Evolutionary conservation across 2,113 vertebrate genomes (phyloP).

Genomic region (Hystrix brachyura): DNA sequence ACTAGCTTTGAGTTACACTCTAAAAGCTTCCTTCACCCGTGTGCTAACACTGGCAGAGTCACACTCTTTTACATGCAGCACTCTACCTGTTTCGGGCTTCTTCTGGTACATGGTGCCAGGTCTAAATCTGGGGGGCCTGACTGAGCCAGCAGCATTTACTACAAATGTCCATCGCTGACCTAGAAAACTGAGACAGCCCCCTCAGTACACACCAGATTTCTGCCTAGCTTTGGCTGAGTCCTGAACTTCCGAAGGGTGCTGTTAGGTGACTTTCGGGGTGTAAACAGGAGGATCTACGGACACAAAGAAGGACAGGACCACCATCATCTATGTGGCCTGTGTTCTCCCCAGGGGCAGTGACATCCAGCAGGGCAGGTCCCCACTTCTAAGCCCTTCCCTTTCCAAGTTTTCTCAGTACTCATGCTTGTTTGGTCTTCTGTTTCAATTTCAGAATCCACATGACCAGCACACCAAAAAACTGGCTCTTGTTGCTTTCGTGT

Average conservation of each 20-base stretch:
- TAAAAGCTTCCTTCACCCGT: not conserved
- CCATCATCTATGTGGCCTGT: not conserved
- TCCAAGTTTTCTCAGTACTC: not conserved
- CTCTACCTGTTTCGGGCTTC: not conserved
- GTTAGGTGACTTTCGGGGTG: not conserved
- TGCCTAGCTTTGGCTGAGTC: accelerated
- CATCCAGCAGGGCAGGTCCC: not conserved
- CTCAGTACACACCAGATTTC: accelerated
- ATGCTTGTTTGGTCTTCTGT: not conserved
- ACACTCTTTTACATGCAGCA: not conserved
- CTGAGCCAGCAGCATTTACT: not conserved
- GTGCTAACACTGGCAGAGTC: not conserved
- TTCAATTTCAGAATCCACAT: not conserved
- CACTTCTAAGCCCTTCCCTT: not conserved
- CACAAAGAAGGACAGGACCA: not conserved
- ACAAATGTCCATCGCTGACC: not conserved
- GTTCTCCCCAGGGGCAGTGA: not conserved
- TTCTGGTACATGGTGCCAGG: accelerated
- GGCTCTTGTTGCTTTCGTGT: not conserved
- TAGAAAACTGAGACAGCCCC: not conserved
- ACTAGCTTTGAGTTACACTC: not conserved
- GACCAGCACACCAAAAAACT: not conserved
- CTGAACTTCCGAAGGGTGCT: not conserved
- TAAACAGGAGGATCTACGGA: not conserved
- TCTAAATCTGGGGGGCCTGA: not conserved